Evolutionary conservation across 2,797 vertebrate genomes (phyloP).

Genomic region (Mallotus villosus): DNA sequence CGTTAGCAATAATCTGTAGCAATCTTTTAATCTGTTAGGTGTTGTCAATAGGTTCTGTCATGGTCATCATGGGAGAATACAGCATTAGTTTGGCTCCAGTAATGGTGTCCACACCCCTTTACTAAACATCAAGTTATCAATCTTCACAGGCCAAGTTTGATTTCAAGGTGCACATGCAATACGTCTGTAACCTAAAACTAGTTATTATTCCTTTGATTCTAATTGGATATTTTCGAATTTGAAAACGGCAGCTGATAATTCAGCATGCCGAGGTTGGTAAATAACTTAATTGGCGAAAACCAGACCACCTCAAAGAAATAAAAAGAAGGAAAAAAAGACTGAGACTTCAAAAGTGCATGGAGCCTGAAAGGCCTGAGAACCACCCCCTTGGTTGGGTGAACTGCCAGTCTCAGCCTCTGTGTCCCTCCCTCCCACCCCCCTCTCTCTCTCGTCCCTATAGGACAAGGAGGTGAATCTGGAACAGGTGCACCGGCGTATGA

Average conservation of each 20-base stretch:
- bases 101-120: slow-evolving; percentile 9
- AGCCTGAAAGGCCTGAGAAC: slow-evolving; percentile 45
- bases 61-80: background rate
- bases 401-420: slow-evolving; percentile 75
- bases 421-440: slow-evolving; percentile 59
- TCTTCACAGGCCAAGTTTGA: slow-evolving; percentile 72
- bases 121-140: slow-evolving; percentile 42
- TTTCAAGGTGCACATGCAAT: slow-evolving; percentile 70
- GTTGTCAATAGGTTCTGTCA: background rate
- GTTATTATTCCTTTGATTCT: slow-evolving; percentile 42
- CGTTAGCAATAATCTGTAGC: background rate
- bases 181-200: slow-evolving; percentile 22
- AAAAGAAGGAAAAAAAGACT: slow-evolving; percentile 12
- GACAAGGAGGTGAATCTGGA: slow-evolving; percentile 92
- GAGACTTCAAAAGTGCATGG: slow-evolving; percentile 45
- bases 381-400: slow-evolving; percentile 7
- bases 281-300: slow-evolving; percentile 23
- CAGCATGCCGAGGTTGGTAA: slow-evolving; percentile 16
- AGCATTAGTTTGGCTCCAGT: slow-evolving; percentile 51
- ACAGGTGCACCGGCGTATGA: slow-evolving; percentile 88
- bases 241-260: slow-evolving; percentile 8
- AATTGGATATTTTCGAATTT: slow-evolving; percentile 31
- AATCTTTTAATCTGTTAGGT: background rate
- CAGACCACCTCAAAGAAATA: slow-evolving; percentile 31
- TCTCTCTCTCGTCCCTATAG: slow-evolving; percentile 60